Evolutionary conservation across 2,888 invertebrate genomes (phyloP).

Genomic region (Homarus gammarus): DNA sequence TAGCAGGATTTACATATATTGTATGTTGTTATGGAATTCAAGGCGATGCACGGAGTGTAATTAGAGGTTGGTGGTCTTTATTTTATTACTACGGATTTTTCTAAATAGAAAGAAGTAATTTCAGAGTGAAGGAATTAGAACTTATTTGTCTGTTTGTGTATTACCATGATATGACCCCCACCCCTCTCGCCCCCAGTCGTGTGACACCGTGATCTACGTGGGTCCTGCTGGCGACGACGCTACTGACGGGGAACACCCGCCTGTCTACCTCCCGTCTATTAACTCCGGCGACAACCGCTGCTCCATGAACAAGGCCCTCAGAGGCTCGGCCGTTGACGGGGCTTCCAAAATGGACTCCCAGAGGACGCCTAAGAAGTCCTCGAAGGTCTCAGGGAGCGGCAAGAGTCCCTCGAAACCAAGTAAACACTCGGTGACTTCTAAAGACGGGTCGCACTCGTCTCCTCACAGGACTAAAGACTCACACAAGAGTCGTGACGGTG

Average conservation of each 20-base stretch:
- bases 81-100: too few species aligned
- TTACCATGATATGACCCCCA: not conserved
- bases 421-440: conserved; percentile 76
- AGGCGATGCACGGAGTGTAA: too few species aligned
- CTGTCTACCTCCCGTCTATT: conserved; percentile 92
- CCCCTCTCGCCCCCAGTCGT: conserved; percentile 84
- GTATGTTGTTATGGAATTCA: too few species aligned
- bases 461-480: conserved; percentile 72
- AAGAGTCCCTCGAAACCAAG: conserved; percentile 76
- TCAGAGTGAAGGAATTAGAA: too few species aligned
- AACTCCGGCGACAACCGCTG: conserved; percentile 91
- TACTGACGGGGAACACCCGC: conserved; percentile 97
- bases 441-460: conserved; percentile 77
- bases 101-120: too few species aligned
- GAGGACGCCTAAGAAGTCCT: conserved; percentile 81
- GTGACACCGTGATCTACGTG: conserved; percentile 98
- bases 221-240: conserved; percentile 86
- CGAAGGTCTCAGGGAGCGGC: conserved; percentile 57
- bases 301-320: conserved; percentile 88
- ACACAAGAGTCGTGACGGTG: conserved; percentile 49
- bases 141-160: too few species aligned
- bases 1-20: too few species aligned
- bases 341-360: conserved; percentile 77
- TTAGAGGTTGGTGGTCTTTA: too few species aligned
- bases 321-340: conserved; percentile 84